These are phyloP conservation scores for Cylas formicarius DNA, from an alignment of 1,140 invertebrate species.

Conservation along the genomic window DNA sequence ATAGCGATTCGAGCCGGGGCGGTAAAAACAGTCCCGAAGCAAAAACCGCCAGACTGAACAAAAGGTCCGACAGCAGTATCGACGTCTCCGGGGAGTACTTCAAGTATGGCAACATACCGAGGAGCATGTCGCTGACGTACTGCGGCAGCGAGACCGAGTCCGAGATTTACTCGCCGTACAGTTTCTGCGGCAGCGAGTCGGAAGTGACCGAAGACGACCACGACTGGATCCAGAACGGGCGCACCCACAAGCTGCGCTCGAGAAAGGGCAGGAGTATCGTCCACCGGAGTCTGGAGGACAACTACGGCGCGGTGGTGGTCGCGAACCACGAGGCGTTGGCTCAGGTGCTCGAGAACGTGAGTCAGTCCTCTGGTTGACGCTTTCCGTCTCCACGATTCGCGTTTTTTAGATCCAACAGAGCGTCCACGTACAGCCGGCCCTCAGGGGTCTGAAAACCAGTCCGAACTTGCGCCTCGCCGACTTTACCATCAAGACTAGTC, in stretches of 20 bases:
- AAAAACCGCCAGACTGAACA: constrained; percentile 28
- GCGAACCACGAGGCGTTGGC: constrained; percentile 81
- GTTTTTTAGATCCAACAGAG: constrained; percentile 59
- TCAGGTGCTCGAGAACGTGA: constrained; percentile 75
- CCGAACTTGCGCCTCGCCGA: constrained; percentile 62
- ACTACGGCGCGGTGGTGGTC: constrained; percentile 80
- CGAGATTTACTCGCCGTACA: constrained; percentile 72
- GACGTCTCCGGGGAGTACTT: constrained; percentile 43
- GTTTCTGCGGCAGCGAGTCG: constrained; percentile 58
- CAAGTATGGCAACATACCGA: constrained; percentile 43
- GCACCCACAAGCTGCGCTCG: constrained; percentile 52
- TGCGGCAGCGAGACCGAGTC: constrained; percentile 74
- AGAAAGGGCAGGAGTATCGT: constrained; percentile 69
- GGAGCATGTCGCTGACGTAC: constrained; percentile 62
- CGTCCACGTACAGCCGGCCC: constrained; percentile 52
- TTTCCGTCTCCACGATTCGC: background rate
- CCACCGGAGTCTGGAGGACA: constrained; percentile 76
- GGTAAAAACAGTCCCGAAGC: constrained; percentile 37
- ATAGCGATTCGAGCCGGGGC: constrained; percentile 50
- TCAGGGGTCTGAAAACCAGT: constrained; percentile 62
- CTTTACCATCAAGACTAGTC: constrained; percentile 53
- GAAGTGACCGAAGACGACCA: constrained; percentile 48
- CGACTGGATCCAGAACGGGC: constrained; percentile 43
- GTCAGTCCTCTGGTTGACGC: background rate
- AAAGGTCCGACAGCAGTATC: constrained; percentile 46